A percentile compares a stretch with the other conserved stretches of the same genome.
Evolutionary conservation across 1,140 invertebrate species (phyloP).

Genomic region (Eumeta japonica): DNA sequence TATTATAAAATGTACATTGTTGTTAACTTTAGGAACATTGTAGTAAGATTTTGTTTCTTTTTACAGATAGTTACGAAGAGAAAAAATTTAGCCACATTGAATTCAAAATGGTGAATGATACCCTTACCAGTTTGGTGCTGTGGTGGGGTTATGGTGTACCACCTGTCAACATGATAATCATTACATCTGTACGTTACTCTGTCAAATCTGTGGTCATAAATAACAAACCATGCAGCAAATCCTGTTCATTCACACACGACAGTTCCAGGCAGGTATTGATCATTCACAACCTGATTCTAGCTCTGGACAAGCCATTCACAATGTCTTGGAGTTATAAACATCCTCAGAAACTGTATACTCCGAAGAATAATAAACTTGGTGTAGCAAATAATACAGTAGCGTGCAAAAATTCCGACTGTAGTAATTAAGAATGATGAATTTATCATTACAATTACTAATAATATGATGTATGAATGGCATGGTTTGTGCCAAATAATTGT

Average conservation of each 20-base stretch:
- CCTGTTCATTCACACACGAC: conserved; percentile 27
- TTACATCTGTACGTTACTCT: conserved; percentile 24
- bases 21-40: too few species aligned
- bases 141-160: conserved; percentile 58
- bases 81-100: conserved; percentile 61
- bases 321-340: conserved; percentile 30
- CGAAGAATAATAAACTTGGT: too few species aligned
- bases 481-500: too few species aligned
- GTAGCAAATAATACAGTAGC: too few species aligned
- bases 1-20: too few species aligned
- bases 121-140: conserved; percentile 43
- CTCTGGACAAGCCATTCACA: conserved; percentile 36
- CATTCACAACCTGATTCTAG: conserved; percentile 30
- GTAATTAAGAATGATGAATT: too few species aligned
- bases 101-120: conserved; percentile 55
- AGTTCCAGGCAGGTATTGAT: conserved; percentile 25
- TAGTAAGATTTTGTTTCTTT: too few species aligned
- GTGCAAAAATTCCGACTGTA: too few species aligned
- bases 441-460: too few species aligned
- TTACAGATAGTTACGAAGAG: conserved; percentile 63
- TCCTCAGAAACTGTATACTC: too few species aligned
- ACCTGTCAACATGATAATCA: conserved; percentile 31
- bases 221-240: conserved; percentile 19
- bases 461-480: too few species aligned
- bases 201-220: conserved; percentile 34